Base-by-base conservation (phyloP, 2,113 vertebrate genomes). In the Sinocyclocheilus grahami region DNA sequence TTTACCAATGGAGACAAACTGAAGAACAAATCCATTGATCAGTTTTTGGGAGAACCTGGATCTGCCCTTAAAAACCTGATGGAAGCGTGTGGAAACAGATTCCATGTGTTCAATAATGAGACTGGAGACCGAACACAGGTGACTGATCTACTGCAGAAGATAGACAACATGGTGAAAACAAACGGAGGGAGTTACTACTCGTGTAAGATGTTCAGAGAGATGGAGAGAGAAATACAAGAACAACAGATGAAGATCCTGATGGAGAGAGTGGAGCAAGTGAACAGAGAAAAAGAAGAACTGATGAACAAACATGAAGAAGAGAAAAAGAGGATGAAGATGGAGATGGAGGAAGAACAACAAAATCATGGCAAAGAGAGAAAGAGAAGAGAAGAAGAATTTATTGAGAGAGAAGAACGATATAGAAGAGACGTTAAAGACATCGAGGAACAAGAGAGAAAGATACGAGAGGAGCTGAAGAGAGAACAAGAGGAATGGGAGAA, bases 191-290 rank as follows among this genome's bases (percentile, higher is more conserved):
- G 75, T 30, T 77, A 77, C 46, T 77, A 77, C 75, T 77, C 75
- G 16, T 53, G 75, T 30, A 77, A 53, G 48, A 30, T 53, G 75
- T 77, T 77, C 48, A 51, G 75, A 78, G 48, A 78, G 48, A 78
- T 27, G 48, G 75, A 78, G 7, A 78, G 75, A 78, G 8, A 18
- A 24, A 55, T 2, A 42, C 69, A 72, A 42, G 69, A 72, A 72
- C 0, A 53, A 77, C 14, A 30, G 1, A 16, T 0, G 14, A 53
- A 2, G 1, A 77, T 27, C 0, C 11, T 10, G 75, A 48, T 0
- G 0, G 48, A 53, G 0, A 53, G 0, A 77, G 14, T 77, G 24
- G 24, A 77, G 12, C 5, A 77, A 48, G 3, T 77, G n/a, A 77
- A 30, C 0, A 53, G 48, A 53, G 79, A n/a, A 20, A 27, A 33